These are phyloP conservation scores for Drosophila sproati DNA, from an alignment of 1,140 invertebrate genomes.

Conservation along the genomic window DNA sequence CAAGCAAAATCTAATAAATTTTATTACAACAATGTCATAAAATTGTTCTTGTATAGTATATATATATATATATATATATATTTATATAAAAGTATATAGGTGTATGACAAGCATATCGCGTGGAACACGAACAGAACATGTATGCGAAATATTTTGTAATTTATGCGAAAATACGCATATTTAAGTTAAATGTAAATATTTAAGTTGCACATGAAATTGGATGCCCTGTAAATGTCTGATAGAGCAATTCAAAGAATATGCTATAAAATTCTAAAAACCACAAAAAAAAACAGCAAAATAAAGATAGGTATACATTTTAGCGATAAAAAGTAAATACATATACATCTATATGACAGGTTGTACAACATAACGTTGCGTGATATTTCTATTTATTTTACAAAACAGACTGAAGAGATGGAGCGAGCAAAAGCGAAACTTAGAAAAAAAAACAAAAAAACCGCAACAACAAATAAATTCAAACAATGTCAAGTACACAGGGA, in stretches of 20 bases:
- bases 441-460: conserved; percentile 34
- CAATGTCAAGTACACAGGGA: conserved; percentile 58
- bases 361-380: conserved; percentile 71
- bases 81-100: conserved; percentile 8
- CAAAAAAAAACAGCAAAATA: conserved; percentile 47
- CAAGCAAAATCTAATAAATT: conserved; percentile 76
- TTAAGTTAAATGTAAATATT: conserved; percentile 80
- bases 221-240: conserved; percentile 72
- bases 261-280: conserved; percentile 76
- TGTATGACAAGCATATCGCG: conserved; percentile 59
- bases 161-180: conserved; percentile 77
- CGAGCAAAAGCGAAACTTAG: conserved; percentile 42
- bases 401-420: conserved; percentile 2
- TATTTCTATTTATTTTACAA: conserved; percentile 70
- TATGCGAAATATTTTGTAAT: conserved; percentile 69
- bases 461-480: conserved; percentile 46
- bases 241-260: conserved; percentile 41
- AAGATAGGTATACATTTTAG: conserved; percentile 29
- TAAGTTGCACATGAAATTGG: conserved; percentile 76
- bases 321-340: conserved; percentile 20
- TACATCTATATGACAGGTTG: conserved; percentile 51
- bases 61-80: conserved; percentile 13
- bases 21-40: conserved; percentile 79
- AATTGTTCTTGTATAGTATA: conserved; percentile 34
- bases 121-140: conserved; percentile 57